phyloP scores from a whole-genome alignment of 1,140 invertebrate genomes.

The Pemphigus obesinymphae region DNA sequence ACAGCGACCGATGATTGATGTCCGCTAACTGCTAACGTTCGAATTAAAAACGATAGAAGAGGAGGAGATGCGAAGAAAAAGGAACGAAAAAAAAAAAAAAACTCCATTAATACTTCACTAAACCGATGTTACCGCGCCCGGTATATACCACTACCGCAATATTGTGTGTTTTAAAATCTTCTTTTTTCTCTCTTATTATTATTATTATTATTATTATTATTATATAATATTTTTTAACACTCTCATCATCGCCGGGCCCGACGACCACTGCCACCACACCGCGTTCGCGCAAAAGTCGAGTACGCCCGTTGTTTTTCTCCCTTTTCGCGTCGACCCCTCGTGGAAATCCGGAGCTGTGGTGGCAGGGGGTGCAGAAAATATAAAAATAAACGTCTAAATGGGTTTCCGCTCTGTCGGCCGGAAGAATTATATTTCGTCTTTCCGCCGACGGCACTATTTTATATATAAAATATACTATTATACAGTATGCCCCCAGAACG shows the following conservation, averaged over 20 bases:
- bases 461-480: too few relatives aligned
- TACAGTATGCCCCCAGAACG: too few relatives aligned
- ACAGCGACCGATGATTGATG: constrained; percentile 26
- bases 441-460: not conserved
- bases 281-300: not conserved
- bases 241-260: too few relatives aligned
- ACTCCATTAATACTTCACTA: constrained; percentile 21
- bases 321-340: not conserved
- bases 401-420: constrained; percentile 39
- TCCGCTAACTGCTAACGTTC: constrained; percentile 26
- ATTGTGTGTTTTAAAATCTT: not conserved
- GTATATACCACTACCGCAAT: not conserved
- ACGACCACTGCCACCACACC: too few relatives aligned
- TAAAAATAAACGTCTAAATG: constrained; percentile 37
- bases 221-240: not conserved
- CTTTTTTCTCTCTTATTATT: too few relatives aligned
- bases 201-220: not conserved
- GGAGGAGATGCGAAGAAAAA: too few relatives aligned
- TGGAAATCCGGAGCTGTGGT: not conserved
- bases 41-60: not conserved
- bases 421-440: constrained; percentile 39
- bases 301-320: not conserved
- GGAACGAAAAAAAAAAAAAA: constrained; percentile 13
- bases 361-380: not conserved
- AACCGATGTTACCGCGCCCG: not conserved